Percentiles rank a stretch among this genome's conserved stretches.
Conservation (phyloP, 64 coral and sea anemone species). For the Dendrophyllia cribrosa region DNA sequence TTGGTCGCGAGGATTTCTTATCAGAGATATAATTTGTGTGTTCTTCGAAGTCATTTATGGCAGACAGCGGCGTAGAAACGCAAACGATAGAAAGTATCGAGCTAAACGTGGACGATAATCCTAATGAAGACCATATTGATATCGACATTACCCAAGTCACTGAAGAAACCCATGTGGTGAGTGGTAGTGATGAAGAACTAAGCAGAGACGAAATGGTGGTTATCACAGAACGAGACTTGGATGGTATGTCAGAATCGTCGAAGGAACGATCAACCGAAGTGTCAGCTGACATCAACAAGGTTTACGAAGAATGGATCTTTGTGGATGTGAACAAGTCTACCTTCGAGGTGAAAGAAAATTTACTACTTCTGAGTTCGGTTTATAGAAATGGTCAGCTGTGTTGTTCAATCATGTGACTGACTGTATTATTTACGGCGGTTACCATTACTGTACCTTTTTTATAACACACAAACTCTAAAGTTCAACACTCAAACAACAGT, state of each 20-base stretch:
- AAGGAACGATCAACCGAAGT: constrained; percentile 20
- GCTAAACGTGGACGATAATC: constrained; percentile 28
- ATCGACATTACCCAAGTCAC: constrained; percentile 33
- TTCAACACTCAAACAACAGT: too few relatives aligned
- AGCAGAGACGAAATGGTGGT: constrained; percentile 41
- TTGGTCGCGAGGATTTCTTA: not conserved
- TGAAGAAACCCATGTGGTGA: not conserved
- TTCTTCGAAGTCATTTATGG: not conserved
- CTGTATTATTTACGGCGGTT: not conserved
- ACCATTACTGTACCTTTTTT: not conserved
- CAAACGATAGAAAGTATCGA: constrained; percentile 47
- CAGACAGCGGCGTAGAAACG: constrained; percentile 16
- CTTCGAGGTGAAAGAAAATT: constrained; percentile 48
- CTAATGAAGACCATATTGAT: not conserved
- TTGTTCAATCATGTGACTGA: constrained; percentile 33
- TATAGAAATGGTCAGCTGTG: constrained; percentile 45
- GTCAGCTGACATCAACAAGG: constrained; percentile 13
- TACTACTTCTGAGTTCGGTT: constrained; percentile 73
- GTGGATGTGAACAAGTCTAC: constrained; percentile 59
- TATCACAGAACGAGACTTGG: constrained; percentile 48
- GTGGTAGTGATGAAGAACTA: not conserved
- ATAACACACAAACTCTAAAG: too few relatives aligned
- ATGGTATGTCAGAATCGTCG: not conserved
- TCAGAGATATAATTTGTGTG: too few relatives aligned
- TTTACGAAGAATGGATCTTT: constrained; percentile 71